These are phyloP conservation scores for Caradrina clavipalpis DNA, from an alignment of 2,888 invertebrate genomes.

Conservation along the genomic window DNA sequence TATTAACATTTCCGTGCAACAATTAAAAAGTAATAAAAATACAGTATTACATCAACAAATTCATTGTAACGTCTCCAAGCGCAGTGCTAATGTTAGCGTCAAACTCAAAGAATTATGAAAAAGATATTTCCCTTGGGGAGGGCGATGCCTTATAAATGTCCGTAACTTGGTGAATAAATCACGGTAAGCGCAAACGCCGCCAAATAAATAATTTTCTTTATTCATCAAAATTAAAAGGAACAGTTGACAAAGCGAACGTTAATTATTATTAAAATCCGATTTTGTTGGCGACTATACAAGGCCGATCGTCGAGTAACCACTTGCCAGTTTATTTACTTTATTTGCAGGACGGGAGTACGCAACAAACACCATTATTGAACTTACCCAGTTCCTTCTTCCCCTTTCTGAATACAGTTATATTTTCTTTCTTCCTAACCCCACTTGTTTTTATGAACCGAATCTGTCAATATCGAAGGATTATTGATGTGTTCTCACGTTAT, in stretches of 20 bases:
- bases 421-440: conserved; percentile 55
- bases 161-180: conserved; percentile 86
- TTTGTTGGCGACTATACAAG: conserved; percentile 76
- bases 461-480: conserved; percentile 63
- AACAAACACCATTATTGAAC: conserved; percentile 74
- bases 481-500: conserved; percentile 59
- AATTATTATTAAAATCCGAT: conserved; percentile 84
- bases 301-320: conserved; percentile 56
- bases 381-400: conserved; percentile 62
- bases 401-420: conserved; percentile 57
- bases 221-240: conserved; percentile 90
- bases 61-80: conserved; percentile 64
- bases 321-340: conserved; percentile 75
- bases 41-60: conserved; percentile 61
- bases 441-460: conserved; percentile 65
- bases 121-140: conserved; percentile 81
- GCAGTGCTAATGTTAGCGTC: conserved; percentile 74
- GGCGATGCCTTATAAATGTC: conserved; percentile 81
- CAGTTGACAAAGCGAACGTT: conserved; percentile 88
- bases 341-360: conserved; percentile 63
- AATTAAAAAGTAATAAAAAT: conserved; percentile 45
- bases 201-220: conserved; percentile 90
- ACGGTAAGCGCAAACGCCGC: conserved; percentile 85
- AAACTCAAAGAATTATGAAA: conserved; percentile 80
- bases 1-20: conserved; percentile 28